A percentile compares a stretch with the other conserved stretches of the same genome.
phyloP scores from a whole-genome alignment of 2,888 invertebrate genomes.

The Limulus polyphemus region DNA sequence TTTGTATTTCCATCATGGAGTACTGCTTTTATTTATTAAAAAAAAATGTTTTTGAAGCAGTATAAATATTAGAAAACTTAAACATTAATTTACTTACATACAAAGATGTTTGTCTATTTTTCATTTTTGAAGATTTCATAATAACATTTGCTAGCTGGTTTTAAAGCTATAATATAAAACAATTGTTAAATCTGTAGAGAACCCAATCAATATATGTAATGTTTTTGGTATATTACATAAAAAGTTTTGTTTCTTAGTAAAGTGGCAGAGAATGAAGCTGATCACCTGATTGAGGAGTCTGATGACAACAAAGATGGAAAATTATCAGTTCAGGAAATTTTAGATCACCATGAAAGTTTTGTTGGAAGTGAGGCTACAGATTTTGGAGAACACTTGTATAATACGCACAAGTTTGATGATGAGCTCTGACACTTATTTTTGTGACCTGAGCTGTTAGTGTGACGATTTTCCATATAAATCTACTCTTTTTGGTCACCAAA shows the following conservation, averaged over 20 bases:
- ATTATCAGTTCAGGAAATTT: conserved; percentile 64
- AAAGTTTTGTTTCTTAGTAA: conserved; percentile 46
- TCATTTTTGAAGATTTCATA: too few species aligned
- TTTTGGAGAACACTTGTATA: conserved; percentile 69
- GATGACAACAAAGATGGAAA: conserved; percentile 73
- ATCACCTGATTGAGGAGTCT: conserved; percentile 71
- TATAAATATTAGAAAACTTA: too few species aligned
- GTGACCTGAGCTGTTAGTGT: too few species aligned
- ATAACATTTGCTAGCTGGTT: too few species aligned
- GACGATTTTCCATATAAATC: too few species aligned
- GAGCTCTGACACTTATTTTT: conserved; percentile 49
- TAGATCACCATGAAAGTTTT: conserved; percentile 72
- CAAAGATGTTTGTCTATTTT: too few species aligned
- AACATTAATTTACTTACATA: too few species aligned
- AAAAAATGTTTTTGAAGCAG: too few species aligned
- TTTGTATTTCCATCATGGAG: too few species aligned
- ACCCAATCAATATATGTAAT: neutral
- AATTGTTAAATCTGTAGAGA: neutral
- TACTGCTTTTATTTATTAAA: too few species aligned
- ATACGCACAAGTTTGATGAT: conserved; percentile 62
- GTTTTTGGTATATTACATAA: conserved; percentile 1
- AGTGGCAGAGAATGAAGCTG: conserved; percentile 77
- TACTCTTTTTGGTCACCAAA: too few species aligned
- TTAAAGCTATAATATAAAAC: neutral
- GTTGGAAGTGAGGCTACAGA: conserved; percentile 87